Base-by-base conservation (phyloP, 2,888 invertebrate species). In the Pollenia amentaria region DNA sequence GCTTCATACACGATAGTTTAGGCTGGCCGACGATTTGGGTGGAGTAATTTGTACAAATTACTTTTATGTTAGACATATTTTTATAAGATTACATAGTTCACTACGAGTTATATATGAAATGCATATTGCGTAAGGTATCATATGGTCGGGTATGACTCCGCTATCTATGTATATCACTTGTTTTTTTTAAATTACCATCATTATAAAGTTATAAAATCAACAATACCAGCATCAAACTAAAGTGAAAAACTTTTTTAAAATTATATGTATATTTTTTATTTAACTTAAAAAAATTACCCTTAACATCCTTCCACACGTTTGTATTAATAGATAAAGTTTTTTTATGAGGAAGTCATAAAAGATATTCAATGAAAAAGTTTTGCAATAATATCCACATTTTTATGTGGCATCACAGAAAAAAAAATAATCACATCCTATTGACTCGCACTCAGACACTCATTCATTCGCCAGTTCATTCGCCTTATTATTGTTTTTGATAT, bases 271-370 rank as follows among this genome's bases (percentile, higher is more conserved):
- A 11, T 18, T 72, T 64, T 77, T 77, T 64, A 48, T 83, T 83
- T 70, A 55, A 69, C 55, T 62, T 70, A 18, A 42, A 62, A 83
- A 83, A 64, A 48, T 40, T 70, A 29, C 64, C 55, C 42, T 77
- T 70, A 77, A 77, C 64, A 78, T 21, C 57, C n/a, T 46, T 42
- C 65, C 44, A 46, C 82, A 78, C 64, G 65, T 78, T 77, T 51
- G 48, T 65, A 72, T 78, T 78, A 65, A 84, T 73, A 78, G 65
- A 78, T 64, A 83, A 83, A 77, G 70, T 83, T 78, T 77, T 62
- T 60, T 72, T 69, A 65, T 72, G 72, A 77, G 83, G 83, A 78
- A 84, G 65, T 65, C 78, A 84, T 84, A 73, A 84, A 84, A 84
- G 12, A 46, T 38, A 42, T 48, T 83, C 42, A 77, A 69, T 83